A percentile compares a stretch with the other conserved stretches of the same genome.
These are phyloP conservation scores for Oncorhynchus kisutch DNA, from an alignment of 2,113 vertebrate species.

Conservation along the genomic window DNA sequence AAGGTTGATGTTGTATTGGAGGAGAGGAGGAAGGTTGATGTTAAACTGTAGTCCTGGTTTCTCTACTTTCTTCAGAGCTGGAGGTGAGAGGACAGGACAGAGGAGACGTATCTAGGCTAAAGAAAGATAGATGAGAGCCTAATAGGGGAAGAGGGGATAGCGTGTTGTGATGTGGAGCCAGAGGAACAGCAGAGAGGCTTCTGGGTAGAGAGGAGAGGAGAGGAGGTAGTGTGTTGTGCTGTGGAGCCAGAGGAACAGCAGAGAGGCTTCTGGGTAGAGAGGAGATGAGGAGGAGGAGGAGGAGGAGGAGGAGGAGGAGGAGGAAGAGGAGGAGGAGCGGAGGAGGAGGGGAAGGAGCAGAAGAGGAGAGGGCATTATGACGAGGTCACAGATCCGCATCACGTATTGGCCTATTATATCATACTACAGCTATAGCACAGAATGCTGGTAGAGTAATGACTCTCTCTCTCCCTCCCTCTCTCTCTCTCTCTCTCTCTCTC, in stretches of 20 bases:
- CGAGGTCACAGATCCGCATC: background rate
- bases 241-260: too few species aligned
- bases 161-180: too few species aligned
- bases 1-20: slow-evolving; percentile 24
- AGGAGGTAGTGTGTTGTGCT: background rate
- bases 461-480: too few species aligned
- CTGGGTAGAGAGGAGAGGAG: too few species aligned
- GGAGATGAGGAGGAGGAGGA: background rate
- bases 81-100: slow-evolving; percentile 48
- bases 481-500: too few species aligned
- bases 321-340: background rate
- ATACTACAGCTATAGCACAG: too few species aligned
- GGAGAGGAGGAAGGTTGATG: too few species aligned
- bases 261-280: too few species aligned
- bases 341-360: too few species aligned
- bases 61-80: slow-evolving; percentile 57
- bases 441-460: too few species aligned
- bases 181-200: too few species aligned
- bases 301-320: too few species aligned
- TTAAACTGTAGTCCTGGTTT: slow-evolving; percentile 16
- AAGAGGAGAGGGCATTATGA: background rate
- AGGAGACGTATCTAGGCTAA: slow-evolving; percentile 65
- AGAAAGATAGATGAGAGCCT: slow-evolving; percentile 57
- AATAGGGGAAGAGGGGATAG: slow-evolving; percentile 28
- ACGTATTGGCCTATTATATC: background rate